Evolutionary conservation across 1,140 invertebrate species (phyloP).

Genomic region (Zaprionus tsacasi): DNA sequence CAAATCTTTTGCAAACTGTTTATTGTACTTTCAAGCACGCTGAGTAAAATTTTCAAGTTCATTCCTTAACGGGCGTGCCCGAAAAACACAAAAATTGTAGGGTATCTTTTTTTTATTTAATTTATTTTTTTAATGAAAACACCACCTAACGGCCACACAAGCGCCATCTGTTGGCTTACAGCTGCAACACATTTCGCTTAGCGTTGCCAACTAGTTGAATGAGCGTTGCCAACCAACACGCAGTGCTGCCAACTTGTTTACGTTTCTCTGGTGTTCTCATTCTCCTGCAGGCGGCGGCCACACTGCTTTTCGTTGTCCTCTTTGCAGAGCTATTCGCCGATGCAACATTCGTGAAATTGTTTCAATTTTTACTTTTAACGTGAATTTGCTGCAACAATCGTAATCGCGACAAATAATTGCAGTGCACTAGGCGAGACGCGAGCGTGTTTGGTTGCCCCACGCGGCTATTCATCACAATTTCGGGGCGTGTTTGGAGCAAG

Average conservation of each 20-base stretch:
- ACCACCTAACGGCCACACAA: neutral
- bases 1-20: too few relatives aligned
- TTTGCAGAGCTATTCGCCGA: slow-evolving; percentile 49
- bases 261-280: neutral
- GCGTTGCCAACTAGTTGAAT: slow-evolving; percentile 10
- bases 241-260: slow-evolving; percentile 7
- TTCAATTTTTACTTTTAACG: slow-evolving; percentile 26
- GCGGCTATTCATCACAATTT: slow-evolving; percentile 36
- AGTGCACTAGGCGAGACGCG: slow-evolving; percentile 38
- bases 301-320: slow-evolving; percentile 34
- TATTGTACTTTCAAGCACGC: too few relatives aligned
- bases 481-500: slow-evolving; percentile 56
- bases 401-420: slow-evolving; percentile 17
- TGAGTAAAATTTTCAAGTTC: too few relatives aligned
- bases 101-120: too few relatives aligned
- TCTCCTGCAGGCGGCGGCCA: neutral
- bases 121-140: too few relatives aligned
- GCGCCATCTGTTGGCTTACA: slow-evolving; percentile 5
- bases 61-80: too few relatives aligned
- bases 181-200: neutral
- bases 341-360: slow-evolving; percentile 52
- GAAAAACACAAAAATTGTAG: too few relatives aligned
- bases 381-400: slow-evolving; percentile 20
- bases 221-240: slow-evolving; percentile 5
- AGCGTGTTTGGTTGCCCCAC: slow-evolving; percentile 42